Conservation (phyloP, 2,888 invertebrate genomes). For the Hybos culiciformis region DNA sequence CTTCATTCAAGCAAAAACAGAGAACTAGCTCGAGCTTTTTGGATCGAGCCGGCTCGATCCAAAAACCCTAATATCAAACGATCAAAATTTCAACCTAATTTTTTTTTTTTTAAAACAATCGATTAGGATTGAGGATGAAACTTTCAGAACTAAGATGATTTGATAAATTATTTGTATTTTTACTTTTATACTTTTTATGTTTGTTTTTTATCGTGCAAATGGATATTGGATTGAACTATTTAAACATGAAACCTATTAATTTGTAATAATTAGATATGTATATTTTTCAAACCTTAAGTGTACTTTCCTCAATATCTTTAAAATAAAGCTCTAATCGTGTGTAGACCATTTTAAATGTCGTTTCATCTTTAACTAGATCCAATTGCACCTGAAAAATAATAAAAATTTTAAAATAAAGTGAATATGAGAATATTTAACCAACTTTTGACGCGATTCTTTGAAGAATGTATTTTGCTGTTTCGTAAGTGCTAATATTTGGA, state of each 20-base stretch:
- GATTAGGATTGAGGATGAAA: background rate
- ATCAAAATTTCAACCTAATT: no score
- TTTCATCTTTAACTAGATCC: slow-evolving; percentile 24
- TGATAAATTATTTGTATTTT: slow-evolving; percentile 2
- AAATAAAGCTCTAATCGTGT: slow-evolving; percentile 22
- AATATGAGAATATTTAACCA: background rate
- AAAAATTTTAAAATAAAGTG: background rate
- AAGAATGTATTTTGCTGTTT: slow-evolving; percentile 29
- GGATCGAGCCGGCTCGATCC: no score
- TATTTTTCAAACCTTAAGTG: slow-evolving; percentile 20
- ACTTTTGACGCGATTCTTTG: slow-evolving; percentile 25
- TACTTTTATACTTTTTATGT: background rate
- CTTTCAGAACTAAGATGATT: slow-evolving; percentile 2
- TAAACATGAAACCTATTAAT: no score
- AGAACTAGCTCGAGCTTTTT: no score
- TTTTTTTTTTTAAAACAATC: no score
- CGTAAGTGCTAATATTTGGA: slow-evolving; percentile 25
- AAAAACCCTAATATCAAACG: no score
- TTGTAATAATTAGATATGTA: background rate
- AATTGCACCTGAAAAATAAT: slow-evolving; percentile 9
- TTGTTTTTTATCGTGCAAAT: background rate
- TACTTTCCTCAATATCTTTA: slow-evolving; percentile 25
- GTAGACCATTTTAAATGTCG: slow-evolving; percentile 16
- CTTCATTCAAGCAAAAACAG: no score
- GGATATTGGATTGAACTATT: background rate